Conservation (phyloP, 2,797 vertebrate species). For the Clarias pachynema region DNA sequence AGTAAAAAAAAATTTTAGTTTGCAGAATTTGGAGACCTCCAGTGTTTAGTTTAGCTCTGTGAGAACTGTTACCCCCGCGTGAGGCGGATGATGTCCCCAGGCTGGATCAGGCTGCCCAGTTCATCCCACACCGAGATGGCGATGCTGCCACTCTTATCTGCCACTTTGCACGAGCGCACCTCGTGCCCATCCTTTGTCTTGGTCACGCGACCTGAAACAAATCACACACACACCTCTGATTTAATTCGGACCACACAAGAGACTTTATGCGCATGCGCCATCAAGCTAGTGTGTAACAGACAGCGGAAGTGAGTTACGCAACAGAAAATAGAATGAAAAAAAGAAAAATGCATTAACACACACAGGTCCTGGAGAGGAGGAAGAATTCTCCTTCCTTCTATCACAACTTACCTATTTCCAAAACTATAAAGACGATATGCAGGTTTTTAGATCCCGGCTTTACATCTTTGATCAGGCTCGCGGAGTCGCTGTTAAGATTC, state of each 20-base stretch:
- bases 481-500: conserved; percentile 80
- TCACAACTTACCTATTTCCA: conserved; percentile 96
- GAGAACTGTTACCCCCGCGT: conserved; percentile 87
- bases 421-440: conserved; percentile 98
- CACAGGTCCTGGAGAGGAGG: background rate
- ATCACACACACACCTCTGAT: background rate
- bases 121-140: conserved; percentile 98
- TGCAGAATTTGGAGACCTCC: background rate
- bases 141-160: conserved; percentile 96
- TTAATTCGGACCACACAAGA: background rate
- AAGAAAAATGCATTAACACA: conserved; percentile 16
- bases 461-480: conserved; percentile 93
- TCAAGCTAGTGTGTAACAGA: background rate
- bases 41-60: background rate
- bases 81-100: conserved; percentile 95
- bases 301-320: conserved; percentile 14
- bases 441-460: conserved; percentile 96
- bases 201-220: conserved; percentile 86
- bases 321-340: conserved; percentile 51
- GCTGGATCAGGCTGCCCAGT: conserved; percentile 91
- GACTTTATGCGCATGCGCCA: background rate
- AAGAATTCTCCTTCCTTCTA: background rate
- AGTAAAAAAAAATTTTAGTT: too few relatives aligned
- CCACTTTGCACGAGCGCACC: conserved; percentile 96
- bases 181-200: conserved; percentile 99